phyloP scores from a whole-genome alignment of 2,888 invertebrate species.

The Microctonus brassicae region DNA sequence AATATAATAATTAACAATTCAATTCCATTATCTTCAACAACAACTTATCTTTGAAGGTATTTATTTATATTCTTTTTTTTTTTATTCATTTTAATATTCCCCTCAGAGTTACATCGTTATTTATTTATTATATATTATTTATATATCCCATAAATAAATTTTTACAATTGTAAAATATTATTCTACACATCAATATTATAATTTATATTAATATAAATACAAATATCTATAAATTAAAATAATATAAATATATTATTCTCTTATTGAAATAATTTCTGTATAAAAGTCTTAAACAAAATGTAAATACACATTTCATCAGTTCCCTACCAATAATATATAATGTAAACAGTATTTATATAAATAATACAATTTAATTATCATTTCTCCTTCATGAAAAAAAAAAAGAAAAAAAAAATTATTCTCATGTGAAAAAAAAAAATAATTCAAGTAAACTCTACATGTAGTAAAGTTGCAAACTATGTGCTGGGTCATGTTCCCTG shows the following conservation, averaged over 20 bases:
- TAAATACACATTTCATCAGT: neutral
- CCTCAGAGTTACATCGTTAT: too few relatives aligned
- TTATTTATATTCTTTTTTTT: too few relatives aligned
- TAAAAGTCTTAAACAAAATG: neutral
- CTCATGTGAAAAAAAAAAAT: neutral
- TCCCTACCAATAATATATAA: neutral
- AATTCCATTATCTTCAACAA: slow-evolving; percentile 18
- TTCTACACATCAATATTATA: neutral
- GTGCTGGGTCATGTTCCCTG: slow-evolving; percentile 47
- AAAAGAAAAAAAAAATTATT: neutral
- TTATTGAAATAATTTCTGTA: too few relatives aligned
- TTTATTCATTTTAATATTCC: too few relatives aligned
- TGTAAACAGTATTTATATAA: neutral
- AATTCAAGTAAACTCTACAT: neutral
- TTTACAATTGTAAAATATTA: neutral
- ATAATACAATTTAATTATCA: neutral
- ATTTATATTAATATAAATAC: neutral
- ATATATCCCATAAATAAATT: slow-evolving; percentile 1
- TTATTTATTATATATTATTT: too few relatives aligned
- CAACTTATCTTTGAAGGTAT: slow-evolving; percentile 17
- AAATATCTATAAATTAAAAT: too few relatives aligned
- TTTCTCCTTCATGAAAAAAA: neutral
- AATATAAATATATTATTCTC: too few relatives aligned
- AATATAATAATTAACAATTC: neutral
- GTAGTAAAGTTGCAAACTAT: slow-evolving; percentile 33